A percentile compares a stretch with the other conserved stretches of the same genome.
Conservation (phyloP, 2,888 invertebrate species). For the Blastobasis adustella region DNA sequence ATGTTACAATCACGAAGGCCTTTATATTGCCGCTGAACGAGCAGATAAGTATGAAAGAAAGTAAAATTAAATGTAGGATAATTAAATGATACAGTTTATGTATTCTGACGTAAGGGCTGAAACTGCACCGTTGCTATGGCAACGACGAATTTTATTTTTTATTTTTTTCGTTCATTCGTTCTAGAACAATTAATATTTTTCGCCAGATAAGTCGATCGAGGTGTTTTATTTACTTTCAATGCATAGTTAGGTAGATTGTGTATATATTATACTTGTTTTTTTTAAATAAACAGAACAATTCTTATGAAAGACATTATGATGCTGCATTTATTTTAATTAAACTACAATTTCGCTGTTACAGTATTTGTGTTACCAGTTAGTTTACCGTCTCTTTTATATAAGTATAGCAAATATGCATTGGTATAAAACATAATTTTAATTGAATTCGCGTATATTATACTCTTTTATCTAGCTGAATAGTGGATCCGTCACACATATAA, state of each 20-base stretch:
- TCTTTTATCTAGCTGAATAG: too few relatives aligned
- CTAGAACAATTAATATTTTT: conserved; percentile 23
- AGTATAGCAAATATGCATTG: too few relatives aligned
- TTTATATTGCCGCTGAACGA: neutral
- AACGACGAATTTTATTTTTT: conserved; percentile 14
- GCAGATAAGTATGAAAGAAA: neutral
- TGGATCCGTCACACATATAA: too few relatives aligned
- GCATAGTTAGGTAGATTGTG: conserved; percentile 22
- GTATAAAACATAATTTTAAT: too few relatives aligned
- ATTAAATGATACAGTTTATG: neutral
- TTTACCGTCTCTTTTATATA: neutral
- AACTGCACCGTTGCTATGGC: conserved; percentile 8
- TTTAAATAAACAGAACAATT: conserved; percentile 19
- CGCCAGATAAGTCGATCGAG: conserved; percentile 11
- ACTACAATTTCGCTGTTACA: neutral
- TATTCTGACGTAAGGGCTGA: neutral
- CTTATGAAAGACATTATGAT: conserved; percentile 9
- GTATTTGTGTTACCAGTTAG: conserved; percentile 18
- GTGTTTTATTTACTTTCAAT: conserved; percentile 16
- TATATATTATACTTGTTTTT: conserved; percentile 28
- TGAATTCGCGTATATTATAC: too few relatives aligned
- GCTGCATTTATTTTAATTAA: conserved; percentile 8
- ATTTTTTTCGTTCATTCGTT: conserved; percentile 16
- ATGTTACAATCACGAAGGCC: conserved; percentile 7
- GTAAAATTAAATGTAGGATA: neutral